Base-by-base conservation (phyloP, 2,113 vertebrate genomes). In the Lota lota region DNA sequence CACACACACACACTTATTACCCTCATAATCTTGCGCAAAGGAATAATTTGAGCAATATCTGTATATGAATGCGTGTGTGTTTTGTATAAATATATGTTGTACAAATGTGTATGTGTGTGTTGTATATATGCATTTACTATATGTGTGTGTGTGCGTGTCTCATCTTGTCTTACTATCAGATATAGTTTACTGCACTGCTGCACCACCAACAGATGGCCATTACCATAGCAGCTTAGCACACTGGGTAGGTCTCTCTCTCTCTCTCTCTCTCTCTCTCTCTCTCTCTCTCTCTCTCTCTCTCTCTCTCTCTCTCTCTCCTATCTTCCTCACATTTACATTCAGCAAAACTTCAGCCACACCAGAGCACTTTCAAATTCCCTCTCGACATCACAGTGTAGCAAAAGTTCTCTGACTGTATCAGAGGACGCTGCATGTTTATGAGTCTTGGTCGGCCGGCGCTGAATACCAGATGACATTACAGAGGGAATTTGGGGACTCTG, bases 181-280 rank as follows among this genome's bases (percentile, higher is more conserved):
- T 71, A 70, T 83, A 87, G 79, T 89, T 89, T 88, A 84, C 80
- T 69, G 85, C 88, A 81, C 82, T 75, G 76, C 79, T 87, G 79
- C 83, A 67, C 80, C 24, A 77, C 79, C 76, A 85, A 80, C 87
- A 88, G 88, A 88, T 88, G 87, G 81, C 67, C 77, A 85, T 88
- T 87, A 87, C 36, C 86, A 85, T 85, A 80, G 72, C 76, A 21
- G 20, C 58, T 21, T 75, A 74, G 64, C 67, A 82, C 70, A 70
- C 71, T 36, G 72, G 73, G 67, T 69, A 61, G 64, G 59, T 68
- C 78, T 75, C 47, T 51, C 60, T 76, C 64, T 83, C 16, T 22
- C 70, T 86, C 51, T 53, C 51, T 53, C 51, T 53, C 51, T 53
- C 51, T 53, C 51, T 53, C 51, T 53, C 51, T 53, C 51, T 53